Conservation (phyloP, 35 echinoderm and acorn worm species). For the Patiria miniata region DNA sequence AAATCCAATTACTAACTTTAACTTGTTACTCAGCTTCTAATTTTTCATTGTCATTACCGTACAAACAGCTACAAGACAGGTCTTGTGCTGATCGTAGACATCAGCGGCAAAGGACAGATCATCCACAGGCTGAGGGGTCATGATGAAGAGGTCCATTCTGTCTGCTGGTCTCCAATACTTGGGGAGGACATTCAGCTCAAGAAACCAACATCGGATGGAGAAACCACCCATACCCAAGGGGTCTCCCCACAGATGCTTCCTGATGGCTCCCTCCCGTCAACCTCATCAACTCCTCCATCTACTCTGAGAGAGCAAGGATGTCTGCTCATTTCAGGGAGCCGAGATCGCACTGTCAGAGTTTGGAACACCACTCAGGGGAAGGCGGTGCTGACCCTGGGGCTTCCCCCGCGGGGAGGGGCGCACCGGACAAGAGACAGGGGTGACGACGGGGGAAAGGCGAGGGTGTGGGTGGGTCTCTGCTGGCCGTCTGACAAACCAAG, state of each 20-base stretch:
- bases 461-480: constrained; percentile 84
- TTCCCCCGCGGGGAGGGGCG: constrained; percentile 69
- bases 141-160: constrained; percentile 85
- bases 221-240: not conserved
- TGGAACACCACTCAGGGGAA: constrained; percentile 74
- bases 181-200: constrained; percentile 49
- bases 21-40: not conserved
- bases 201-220: constrained; percentile 3
- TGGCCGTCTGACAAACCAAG: constrained; percentile 70
- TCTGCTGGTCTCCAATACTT: constrained; percentile 75
- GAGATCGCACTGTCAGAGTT: constrained; percentile 77
- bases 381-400: constrained; percentile 55
- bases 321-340: constrained; percentile 52
- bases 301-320: constrained; percentile 1
- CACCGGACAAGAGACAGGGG: constrained; percentile 41
- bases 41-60: not conserved
- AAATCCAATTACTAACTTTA: no score
- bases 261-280: not conserved
- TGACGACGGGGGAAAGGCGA: constrained; percentile 61
- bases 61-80: constrained; percentile 79
- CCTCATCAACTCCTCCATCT: not conserved
- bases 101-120: constrained; percentile 59
- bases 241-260: not conserved
- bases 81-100: constrained; percentile 75
- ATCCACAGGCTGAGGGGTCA: constrained; percentile 79